A percentile compares a stretch with the other conserved stretches of the same genome.
phyloP scores from a whole-genome alignment of 2,888 invertebrate genomes.

The Chrysodeixis includens region DNA sequence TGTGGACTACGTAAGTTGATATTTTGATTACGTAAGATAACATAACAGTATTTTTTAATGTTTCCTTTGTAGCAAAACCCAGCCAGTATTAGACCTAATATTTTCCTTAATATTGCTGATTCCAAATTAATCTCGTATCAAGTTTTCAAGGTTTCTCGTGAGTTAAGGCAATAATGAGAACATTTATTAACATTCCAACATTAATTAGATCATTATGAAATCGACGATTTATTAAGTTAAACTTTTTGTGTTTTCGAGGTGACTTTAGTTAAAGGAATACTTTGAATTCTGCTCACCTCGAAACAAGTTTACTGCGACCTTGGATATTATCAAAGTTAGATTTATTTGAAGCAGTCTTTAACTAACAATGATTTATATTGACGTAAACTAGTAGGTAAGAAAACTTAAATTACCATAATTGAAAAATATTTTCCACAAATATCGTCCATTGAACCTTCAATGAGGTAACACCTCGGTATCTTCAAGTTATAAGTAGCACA shows the following conservation, averaged over 20 bases:
- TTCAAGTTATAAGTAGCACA: conserved; percentile 18
- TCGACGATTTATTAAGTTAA: neutral
- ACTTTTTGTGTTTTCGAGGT: neutral
- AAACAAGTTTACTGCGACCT: neutral
- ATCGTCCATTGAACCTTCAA: neutral
- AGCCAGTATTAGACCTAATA: neutral
- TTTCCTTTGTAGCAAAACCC: neutral
- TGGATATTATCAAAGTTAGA: conserved; percentile 2
- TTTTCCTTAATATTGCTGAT: neutral
- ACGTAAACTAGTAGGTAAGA: neutral
- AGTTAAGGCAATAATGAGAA: neutral
- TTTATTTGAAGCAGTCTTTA: neutral
- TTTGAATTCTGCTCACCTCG: neutral
- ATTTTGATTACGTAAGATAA: neutral
- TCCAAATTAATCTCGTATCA: neutral
- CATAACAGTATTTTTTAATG: neutral
- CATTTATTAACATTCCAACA: neutral
- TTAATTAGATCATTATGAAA: conserved; percentile 6
- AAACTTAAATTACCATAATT: neutral
- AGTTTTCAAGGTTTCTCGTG: neutral
- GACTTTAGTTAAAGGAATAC: neutral
- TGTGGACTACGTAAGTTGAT: neutral
- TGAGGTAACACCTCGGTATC: conserved; percentile 15
- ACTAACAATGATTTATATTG: neutral
- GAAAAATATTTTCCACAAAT: neutral